Evolutionary conservation across 2,797 vertebrate genomes (phyloP).

Genomic region (Bradypus variegatus): DNA sequence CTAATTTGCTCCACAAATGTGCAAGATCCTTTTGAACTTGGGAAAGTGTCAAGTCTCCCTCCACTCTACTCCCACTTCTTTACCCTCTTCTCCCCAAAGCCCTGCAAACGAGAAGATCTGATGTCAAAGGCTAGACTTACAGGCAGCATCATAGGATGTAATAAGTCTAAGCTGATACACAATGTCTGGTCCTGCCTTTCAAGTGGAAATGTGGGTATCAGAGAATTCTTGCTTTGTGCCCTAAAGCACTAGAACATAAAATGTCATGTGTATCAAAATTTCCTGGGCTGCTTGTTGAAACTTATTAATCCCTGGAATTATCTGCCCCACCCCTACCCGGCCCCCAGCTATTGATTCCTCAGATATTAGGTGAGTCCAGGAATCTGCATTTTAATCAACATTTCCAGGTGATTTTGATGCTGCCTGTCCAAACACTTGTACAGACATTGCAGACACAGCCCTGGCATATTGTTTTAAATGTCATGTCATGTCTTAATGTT

Average conservation of each 20-base stretch:
- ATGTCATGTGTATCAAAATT: neutral
- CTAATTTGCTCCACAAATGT: neutral
- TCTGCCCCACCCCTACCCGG: no score
- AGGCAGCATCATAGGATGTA: neutral
- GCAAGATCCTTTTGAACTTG: neutral
- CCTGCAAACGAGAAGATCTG: neutral
- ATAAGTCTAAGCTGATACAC: neutral
- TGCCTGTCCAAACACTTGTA: neutral
- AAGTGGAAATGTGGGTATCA: neutral
- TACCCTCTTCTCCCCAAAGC: neutral
- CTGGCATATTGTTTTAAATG: neutral
- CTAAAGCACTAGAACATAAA: neutral
- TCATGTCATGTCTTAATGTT: neutral
- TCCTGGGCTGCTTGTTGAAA: neutral
- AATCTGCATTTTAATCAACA: neutral
- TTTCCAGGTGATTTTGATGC: neutral
- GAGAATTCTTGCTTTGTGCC: neutral
- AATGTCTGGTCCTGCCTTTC: neutral
- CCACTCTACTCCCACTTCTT: no score
- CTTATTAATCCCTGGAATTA: neutral
- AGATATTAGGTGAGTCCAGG: neutral
- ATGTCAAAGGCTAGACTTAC: neutral
- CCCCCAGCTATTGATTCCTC: neutral
- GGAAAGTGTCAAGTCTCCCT: neutral
- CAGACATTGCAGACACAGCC: neutral